Percentiles rank a stretch among this genome's conserved stretches.
These are phyloP conservation scores for Solenodon paradoxus DNA, from an alignment of 2,113 vertebrate species.

Conservation along the genomic window DNA sequence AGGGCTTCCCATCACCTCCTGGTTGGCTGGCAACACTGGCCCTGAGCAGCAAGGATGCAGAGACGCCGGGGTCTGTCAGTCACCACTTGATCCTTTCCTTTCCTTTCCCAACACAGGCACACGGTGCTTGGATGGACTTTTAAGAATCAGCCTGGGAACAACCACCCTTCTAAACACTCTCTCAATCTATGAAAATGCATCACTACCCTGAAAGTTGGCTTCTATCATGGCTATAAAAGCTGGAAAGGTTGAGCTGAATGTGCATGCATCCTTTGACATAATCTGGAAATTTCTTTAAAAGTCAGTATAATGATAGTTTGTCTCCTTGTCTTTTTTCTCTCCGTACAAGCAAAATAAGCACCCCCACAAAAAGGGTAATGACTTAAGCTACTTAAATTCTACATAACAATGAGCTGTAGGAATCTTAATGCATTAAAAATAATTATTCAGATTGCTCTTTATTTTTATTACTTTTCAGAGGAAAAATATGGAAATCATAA, in stretches of 20 bases:
- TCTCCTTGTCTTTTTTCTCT: background rate
- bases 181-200: background rate
- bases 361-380: background rate
- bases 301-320: background rate
- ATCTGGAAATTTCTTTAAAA: background rate
- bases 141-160: background rate
- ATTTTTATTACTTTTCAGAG: background rate
- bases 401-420: background rate
- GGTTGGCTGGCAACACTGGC: background rate
- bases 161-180: background rate
- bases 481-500: background rate
- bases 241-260: background rate
- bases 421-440: background rate
- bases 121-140: background rate
- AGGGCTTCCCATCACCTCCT: background rate
- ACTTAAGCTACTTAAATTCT: background rate
- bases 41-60: accelerated
- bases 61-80: background rate
- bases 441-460: background rate
- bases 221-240: background rate
- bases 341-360: background rate
- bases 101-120: background rate
- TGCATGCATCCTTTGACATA: background rate
- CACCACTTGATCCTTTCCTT: too few species aligned
- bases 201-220: background rate